phyloP scores from a whole-genome alignment of 2,888 invertebrate species.

The Tortricodes alternella region DNA sequence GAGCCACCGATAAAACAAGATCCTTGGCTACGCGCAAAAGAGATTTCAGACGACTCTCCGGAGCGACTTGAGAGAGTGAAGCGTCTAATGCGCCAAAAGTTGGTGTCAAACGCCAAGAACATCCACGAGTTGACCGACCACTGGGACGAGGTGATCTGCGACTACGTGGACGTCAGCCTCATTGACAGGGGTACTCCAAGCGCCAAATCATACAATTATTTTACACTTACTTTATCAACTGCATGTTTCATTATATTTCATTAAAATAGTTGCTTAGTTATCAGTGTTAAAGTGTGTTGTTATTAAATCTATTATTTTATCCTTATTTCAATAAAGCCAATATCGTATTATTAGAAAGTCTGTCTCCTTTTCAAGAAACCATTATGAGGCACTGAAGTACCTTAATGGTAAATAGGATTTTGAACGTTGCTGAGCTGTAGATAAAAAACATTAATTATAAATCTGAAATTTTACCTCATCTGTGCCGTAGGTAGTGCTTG shows the following conservation, averaged over 20 bases:
- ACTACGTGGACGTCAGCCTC: slow-evolving; percentile 64
- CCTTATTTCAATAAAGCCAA: too few species aligned
- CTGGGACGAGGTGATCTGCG: slow-evolving; percentile 71
- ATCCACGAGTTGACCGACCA: slow-evolving; percentile 67
- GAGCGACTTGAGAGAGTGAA: slow-evolving; percentile 54
- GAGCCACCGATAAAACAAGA: slow-evolving; percentile 48
- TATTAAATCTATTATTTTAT: too few species aligned
- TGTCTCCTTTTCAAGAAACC: too few species aligned
- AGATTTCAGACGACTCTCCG: slow-evolving; percentile 52
- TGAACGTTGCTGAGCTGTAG: too few species aligned
- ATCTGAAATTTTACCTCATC: too few species aligned
- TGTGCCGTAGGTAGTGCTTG: too few species aligned
- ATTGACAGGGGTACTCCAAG: slow-evolving; percentile 33
- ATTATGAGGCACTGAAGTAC: too few species aligned
- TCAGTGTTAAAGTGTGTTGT: too few species aligned
- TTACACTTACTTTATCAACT: background rate
- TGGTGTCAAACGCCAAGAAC: slow-evolving; percentile 55
- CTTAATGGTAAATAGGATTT: too few species aligned
- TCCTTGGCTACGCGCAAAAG: slow-evolving; percentile 48
- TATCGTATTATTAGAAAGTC: too few species aligned
- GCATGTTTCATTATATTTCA: background rate
- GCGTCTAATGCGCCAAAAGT: slow-evolving; percentile 62
- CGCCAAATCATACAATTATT: background rate
- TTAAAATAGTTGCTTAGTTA: too few species aligned
- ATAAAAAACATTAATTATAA: too few species aligned